phyloP scores from a whole-genome alignment of 2,113 vertebrate species.

The Pycnonotus jocosus region DNA sequence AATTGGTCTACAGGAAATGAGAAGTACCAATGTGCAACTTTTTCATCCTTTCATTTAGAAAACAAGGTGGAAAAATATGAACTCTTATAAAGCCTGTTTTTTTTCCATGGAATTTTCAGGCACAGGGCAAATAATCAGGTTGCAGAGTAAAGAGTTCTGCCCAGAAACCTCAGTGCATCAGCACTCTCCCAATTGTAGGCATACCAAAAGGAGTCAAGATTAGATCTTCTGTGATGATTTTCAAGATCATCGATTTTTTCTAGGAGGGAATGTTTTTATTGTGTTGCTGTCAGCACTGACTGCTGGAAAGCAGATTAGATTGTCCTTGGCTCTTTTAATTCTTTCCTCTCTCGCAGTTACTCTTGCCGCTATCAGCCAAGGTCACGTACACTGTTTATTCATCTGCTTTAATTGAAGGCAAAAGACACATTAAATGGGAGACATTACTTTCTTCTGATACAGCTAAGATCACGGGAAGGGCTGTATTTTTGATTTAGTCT shows the following conservation, averaged over 20 bases:
- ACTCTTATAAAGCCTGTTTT: not conserved
- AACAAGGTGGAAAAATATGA: not conserved
- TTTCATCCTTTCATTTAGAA: not conserved
- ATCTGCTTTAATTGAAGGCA: constrained; percentile 7
- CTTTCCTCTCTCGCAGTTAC: not conserved
- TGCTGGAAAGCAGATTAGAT: constrained; percentile 23
- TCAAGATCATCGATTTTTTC: constrained; percentile 46
- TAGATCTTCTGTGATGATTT: constrained; percentile 44
- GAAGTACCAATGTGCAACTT: not conserved
- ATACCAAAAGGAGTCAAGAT: not conserved
- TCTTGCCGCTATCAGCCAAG: not conserved
- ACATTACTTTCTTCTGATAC: not conserved
- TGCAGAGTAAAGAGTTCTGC: not conserved
- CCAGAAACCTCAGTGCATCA: constrained; percentile 3
- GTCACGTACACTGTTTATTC: not conserved
- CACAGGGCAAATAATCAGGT: not conserved
- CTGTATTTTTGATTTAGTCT: not conserved
- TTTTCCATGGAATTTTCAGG: not conserved
- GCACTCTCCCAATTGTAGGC: constrained; percentile 3
- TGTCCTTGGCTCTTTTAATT: constrained; percentile 49
- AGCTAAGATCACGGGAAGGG: not conserved
- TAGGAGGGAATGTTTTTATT: not conserved
- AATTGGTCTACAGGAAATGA: not conserved
- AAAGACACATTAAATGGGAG: not conserved
- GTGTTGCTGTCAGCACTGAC: constrained; percentile 31